Evolutionary conservation across 2,113 vertebrate species (phyloP).

Genomic region (Antigone vipio): DNA sequence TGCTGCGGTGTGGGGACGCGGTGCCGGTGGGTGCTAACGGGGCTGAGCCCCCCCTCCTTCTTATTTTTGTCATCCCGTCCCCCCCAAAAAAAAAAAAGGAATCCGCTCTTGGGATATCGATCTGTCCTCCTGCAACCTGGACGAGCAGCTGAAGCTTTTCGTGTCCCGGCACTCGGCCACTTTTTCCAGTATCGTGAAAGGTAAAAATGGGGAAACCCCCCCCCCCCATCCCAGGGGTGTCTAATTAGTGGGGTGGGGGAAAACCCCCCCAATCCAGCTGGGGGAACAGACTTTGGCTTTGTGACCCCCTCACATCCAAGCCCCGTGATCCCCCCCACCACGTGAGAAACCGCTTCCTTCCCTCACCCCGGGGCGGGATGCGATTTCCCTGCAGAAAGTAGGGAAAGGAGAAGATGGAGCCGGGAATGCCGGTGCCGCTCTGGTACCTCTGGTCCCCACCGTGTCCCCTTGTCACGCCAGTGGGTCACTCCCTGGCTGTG

Average conservation of each 20-base stretch:
- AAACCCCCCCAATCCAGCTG: no score
- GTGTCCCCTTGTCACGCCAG: neutral
- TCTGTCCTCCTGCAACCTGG: constrained; percentile 79
- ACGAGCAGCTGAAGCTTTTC: constrained; percentile 91
- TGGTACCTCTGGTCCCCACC: accelerated
- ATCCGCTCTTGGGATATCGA: constrained; percentile 87
- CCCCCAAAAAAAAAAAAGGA: neutral
- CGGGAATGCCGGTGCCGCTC: neutral
- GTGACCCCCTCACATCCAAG: neutral
- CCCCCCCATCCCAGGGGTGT: no score
- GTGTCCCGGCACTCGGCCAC: constrained; percentile 91
- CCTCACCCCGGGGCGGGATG: accelerated
- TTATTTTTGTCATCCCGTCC: accelerated
- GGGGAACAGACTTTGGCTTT: no score
- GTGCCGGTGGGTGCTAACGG: neutral
- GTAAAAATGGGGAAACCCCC: constrained; percentile 51
- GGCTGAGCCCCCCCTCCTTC: neutral
- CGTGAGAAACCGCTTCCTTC: neutral
- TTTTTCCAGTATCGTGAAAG: constrained; percentile 86
- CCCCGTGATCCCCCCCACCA: neutral
- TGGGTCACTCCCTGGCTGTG: neutral
- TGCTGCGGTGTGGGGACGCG: accelerated
- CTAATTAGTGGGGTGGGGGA: no score
- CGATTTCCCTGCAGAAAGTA: neutral
- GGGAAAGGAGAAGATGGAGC: neutral